phyloP scores from a whole-genome alignment of 2,888 invertebrate species.

The Anthophora plumipes region DNA sequence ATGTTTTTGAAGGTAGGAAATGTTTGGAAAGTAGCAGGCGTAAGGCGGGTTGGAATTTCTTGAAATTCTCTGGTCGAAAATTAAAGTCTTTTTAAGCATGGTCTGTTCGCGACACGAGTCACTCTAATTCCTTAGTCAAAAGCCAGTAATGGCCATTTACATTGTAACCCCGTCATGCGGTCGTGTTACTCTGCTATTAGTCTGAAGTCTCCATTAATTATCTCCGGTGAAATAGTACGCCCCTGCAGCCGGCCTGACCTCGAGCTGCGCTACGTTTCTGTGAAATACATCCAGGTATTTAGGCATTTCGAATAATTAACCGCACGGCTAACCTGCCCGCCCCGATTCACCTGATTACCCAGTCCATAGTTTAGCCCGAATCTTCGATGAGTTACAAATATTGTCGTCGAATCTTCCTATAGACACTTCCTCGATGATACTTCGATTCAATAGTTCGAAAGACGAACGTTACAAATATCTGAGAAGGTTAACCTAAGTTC shows the following conservation, averaged over 20 bases:
- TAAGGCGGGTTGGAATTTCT: background rate
- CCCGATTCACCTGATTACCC: conserved; percentile 42
- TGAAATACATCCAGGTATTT: conserved; percentile 78
- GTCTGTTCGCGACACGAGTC: conserved; percentile 14
- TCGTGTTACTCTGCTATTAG: conserved; percentile 72
- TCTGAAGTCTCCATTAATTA: conserved; percentile 75
- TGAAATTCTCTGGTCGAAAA: conserved; percentile 16
- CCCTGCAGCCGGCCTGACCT: conserved; percentile 60
- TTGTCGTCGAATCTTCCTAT: conserved; percentile 18
- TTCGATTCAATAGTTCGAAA: conserved; percentile 3
- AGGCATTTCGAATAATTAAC: conserved; percentile 78
- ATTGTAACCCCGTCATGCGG: conserved; percentile 65
- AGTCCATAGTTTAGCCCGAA: conserved; percentile 23
- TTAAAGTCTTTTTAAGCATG: conserved; percentile 20
- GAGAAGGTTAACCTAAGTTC: too few species aligned
- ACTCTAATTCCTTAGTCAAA: conserved; percentile 60
- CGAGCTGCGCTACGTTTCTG: conserved; percentile 60
- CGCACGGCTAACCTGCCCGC: conserved; percentile 35
- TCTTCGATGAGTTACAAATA: conserved; percentile 39
- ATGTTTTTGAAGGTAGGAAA: too few species aligned
- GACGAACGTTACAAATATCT: too few species aligned
- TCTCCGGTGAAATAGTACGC: conserved; percentile 70
- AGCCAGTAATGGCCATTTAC: conserved; percentile 60
- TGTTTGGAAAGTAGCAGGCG: too few species aligned
- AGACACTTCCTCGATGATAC: background rate